Evolutionary conservation across 2,888 invertebrate species (phyloP), one percentile per base, ranked within the genome.

Genomic region (Acronicta alni): DNA sequence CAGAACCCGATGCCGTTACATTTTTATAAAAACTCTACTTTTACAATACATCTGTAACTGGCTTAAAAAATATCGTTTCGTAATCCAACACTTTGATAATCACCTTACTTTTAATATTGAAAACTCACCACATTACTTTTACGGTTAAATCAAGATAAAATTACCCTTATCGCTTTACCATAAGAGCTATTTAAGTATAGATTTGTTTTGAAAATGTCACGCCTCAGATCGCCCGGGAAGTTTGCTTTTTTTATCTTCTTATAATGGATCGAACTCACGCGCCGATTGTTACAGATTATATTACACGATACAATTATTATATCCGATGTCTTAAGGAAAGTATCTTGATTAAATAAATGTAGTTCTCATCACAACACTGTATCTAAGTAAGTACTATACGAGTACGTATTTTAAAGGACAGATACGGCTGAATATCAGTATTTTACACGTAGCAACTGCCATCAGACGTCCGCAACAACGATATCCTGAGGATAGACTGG

Each of bases 231-330:
- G 52, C 44, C 42, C 58, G 74, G 76, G 75, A 83, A 80, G 74
- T 77, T 39, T 57, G 55, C 67, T 74, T 35, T 26, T 35, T 76
- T 77, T 73, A 75, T 77, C 68, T 79, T 76, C 71, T 80, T 80
- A 68, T 69, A 73, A 70, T 72, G 57, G 60, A 61, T 64, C 53
- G 55, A 57, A 67, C 59, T 72, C 76, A 68, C 71, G 82, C 75
- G 71, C 71, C 72, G 75, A 77, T 79, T 69, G 79, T 63, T 54
- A 62, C 49, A 70, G 80, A 77, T 84, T 69, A 49, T 70, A 76
- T 83, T 83, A 77, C 81, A 72, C 55, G 49, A 57, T 64, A 67
- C 64, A 67, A 73, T 72, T 73, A 74, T 75, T 44, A 39, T 49
- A 66, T 77, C 48, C 18, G 37, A 57, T 64, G 46, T 54, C 56